Percentiles rank a stretch among this genome's conserved stretches.
Conservation (phyloP, 2,888 invertebrate genomes). For the Amphipoea lucens region DNA sequence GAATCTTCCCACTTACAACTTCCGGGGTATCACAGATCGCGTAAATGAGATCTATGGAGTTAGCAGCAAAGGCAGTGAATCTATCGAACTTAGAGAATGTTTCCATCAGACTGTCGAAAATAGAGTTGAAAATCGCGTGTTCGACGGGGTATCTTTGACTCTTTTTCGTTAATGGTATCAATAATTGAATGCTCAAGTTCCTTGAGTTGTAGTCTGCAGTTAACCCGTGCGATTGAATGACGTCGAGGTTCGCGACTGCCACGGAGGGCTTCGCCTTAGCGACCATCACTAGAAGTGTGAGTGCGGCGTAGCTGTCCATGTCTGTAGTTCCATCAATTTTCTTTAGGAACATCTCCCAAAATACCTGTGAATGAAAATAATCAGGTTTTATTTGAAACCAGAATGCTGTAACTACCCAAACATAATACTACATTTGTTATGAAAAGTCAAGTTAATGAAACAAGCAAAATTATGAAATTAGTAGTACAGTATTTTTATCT, state of each 20-base stretch:
- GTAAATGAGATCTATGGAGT: slow-evolving; percentile 89
- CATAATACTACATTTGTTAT: neutral
- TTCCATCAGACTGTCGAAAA: slow-evolving; percentile 85
- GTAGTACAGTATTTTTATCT: neutral
- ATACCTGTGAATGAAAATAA: slow-evolving; percentile 86
- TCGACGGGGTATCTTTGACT: slow-evolving; percentile 83
- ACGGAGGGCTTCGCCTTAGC: slow-evolving; percentile 90
- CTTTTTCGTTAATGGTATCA: slow-evolving; percentile 81
- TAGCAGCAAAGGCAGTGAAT: slow-evolving; percentile 88
- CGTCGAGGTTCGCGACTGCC: slow-evolving; percentile 92
- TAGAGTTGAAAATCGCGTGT: slow-evolving; percentile 79
- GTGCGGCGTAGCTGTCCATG: slow-evolving; percentile 93
- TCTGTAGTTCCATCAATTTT: slow-evolving; percentile 92
- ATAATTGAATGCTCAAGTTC: slow-evolving; percentile 81
- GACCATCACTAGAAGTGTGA: slow-evolving; percentile 94
- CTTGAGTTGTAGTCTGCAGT: slow-evolving; percentile 87
- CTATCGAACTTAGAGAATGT: slow-evolving; percentile 86
- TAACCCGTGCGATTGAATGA: slow-evolving; percentile 93
- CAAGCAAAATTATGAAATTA: neutral
- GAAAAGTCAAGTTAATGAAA: neutral
- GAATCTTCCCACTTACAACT: slow-evolving; percentile 85
- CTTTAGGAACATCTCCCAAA: slow-evolving; percentile 96
- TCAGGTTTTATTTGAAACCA: neutral
- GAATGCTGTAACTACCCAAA: neutral
- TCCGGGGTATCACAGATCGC: slow-evolving; percentile 91